Evolutionary conservation across 2,888 invertebrate genomes (phyloP), one percentile per base, ranked within the genome.

Genomic region (Yponomeuta cagnagella): DNA sequence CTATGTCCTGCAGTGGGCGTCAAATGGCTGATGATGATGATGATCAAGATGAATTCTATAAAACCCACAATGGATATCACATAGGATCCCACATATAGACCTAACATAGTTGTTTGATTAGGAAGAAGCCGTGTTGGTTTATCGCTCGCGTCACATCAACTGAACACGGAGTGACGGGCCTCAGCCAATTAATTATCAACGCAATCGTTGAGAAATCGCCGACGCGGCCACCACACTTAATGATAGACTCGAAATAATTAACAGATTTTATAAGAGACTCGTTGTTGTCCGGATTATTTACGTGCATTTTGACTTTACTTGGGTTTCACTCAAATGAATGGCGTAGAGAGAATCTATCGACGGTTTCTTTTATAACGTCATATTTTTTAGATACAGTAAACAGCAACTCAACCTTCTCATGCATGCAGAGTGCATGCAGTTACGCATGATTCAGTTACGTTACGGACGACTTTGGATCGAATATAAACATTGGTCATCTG

Each of bases 121-220:
- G 68, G 68, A 68, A 68, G 68, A 68, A 30, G 43, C 68, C 68
- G 6, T 33, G 5, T 30, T 68, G 37, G 68, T 83, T 87, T 90
- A 90, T 90, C 90, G 80, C 79, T 78, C 81, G 70, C 87, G 84
- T 90, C 88, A 85, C 85, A 89, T 90, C 90, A 68, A 74, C 63
- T 31, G 63, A 37, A 63, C 63, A 63, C 70, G 37, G 43, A 30
- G 30, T 52, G 68, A 74, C 75, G 75, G 74, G 73, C 76, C 76
- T 74, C 75, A 75, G 79, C 81, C 84, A 83, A 82, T 82, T 81
- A 81, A 80, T 80, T 79, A 78, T 23, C 63, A 58, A n/a, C 48
- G 63, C 63, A 37, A 70, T 70, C 70, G 63, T 70, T 70, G 70
- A 70, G 70, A 63, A 70, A 68, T 68, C 68, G 37, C 70, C 70